Conservation (phyloP, 2,888 invertebrate species). For the Eudasyphora cyanicolor region DNA sequence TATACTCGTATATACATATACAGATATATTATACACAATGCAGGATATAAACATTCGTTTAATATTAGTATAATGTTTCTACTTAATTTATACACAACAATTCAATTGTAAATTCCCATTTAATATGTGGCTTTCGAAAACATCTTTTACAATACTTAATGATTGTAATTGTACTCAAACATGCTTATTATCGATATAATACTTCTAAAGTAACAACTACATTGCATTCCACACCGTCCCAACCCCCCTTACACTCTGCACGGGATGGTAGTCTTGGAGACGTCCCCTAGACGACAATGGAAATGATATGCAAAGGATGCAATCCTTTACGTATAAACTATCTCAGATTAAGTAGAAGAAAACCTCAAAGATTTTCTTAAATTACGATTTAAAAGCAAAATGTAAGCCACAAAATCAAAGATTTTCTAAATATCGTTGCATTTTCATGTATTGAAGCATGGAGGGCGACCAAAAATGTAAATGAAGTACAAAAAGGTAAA, state of each 20-base stretch:
- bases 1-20: too few relatives aligned
- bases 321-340: constrained; percentile 5
- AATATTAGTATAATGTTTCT: neutral
- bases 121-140: constrained; percentile 36
- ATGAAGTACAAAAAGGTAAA: constrained; percentile 55
- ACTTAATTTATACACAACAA: constrained; percentile 30
- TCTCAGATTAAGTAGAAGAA: constrained; percentile 2
- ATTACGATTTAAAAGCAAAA: constrained; percentile 53
- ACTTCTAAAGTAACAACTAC: too few relatives aligned
- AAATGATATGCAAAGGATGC: constrained; percentile 24
- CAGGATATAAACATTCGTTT: constrained; percentile 1
- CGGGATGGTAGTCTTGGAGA: neutral
- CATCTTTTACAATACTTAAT: constrained; percentile 1
- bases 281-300: neutral
- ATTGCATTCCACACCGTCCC: neutral
- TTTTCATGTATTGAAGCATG: constrained; percentile 32
- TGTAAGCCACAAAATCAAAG: constrained; percentile 66
- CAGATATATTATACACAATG: too few relatives aligned
- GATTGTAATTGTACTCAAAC: constrained; percentile 19
- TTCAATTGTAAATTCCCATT: constrained; percentile 11
- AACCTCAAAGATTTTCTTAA: constrained; percentile 59
- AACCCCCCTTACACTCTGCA: too few relatives aligned
- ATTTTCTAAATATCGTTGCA: constrained; percentile 59
- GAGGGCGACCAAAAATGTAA: constrained; percentile 39
- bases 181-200: constrained; percentile 15